phyloP scores from a whole-genome alignment of 1,140 invertebrate genomes.

The Acromyrmex charruanus region DNA sequence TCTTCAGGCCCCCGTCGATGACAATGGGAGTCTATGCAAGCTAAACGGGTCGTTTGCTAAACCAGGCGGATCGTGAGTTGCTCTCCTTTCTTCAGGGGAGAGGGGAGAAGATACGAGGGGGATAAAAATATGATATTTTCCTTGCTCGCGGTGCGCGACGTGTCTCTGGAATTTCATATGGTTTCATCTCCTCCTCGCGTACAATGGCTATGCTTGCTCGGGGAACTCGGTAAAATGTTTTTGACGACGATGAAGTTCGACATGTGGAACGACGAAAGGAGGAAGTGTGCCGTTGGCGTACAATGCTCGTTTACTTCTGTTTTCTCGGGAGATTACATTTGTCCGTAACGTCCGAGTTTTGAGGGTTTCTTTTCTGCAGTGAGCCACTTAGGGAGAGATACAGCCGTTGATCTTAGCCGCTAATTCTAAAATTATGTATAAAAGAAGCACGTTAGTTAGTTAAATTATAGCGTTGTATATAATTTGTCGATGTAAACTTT shows the following conservation, averaged over 20 bases:
- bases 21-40: slow-evolving; percentile 68
- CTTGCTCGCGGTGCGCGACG: slow-evolving; percentile 65
- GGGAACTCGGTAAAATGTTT: slow-evolving; percentile 38
- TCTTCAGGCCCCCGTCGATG: slow-evolving; percentile 54
- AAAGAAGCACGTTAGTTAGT: background rate
- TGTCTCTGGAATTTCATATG: slow-evolving; percentile 73
- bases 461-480: background rate
- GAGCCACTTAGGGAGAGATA: background rate
- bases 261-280: slow-evolving; percentile 15
- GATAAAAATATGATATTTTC: slow-evolving; percentile 76
- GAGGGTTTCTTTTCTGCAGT: background rate
- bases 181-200: background rate
- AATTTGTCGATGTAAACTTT: background rate
- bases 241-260: slow-evolving; percentile 69
- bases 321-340: slow-evolving; percentile 54
- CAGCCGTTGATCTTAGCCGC: background rate
- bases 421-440: background rate
- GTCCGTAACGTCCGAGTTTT: slow-evolving; percentile 4
- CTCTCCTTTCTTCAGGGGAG: background rate
- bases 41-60: slow-evolving; percentile 45
- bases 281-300: slow-evolving; percentile 31
- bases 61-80: slow-evolving; percentile 56
- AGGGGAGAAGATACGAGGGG: slow-evolving; percentile 11
- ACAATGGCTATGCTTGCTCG: slow-evolving; percentile 57
- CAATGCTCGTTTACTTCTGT: slow-evolving; percentile 43